Conservation (phyloP, 1,140 invertebrate species). For the Ephestia elutella region DNA sequence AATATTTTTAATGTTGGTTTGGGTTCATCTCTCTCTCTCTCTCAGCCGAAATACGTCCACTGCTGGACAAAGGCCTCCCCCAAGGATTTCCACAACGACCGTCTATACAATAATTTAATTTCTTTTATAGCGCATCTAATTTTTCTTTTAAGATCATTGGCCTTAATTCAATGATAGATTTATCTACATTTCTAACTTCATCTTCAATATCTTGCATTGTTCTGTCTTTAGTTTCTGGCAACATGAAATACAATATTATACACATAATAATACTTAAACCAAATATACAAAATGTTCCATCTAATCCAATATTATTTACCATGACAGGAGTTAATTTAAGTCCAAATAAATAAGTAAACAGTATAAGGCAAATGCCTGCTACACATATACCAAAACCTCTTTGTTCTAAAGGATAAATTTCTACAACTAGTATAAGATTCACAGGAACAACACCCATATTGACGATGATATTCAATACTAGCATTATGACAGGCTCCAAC, state of each 20-base stretch:
- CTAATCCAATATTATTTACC: conserved; percentile 26
- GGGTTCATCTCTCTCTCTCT: no score
- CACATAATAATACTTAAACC: conserved; percentile 22
- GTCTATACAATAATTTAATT: no score
- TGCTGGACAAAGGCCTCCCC: no score
- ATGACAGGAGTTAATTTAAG: conserved; percentile 37
- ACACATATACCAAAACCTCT: conserved; percentile 29
- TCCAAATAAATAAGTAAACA: conserved; percentile 21
- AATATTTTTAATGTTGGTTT: no score
- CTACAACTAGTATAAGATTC: conserved; percentile 32
- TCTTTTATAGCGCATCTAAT: background rate
- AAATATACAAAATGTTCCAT: conserved; percentile 35
- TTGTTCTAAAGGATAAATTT: conserved; percentile 42
- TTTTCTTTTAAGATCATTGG: background rate
- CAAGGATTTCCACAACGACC: no score
- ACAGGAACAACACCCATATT: conserved; percentile 37
- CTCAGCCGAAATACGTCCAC: no score
- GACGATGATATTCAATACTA: conserved; percentile 29
- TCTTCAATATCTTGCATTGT: conserved; percentile 47
- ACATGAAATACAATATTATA: conserved; percentile 30
- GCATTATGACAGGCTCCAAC: conserved; percentile 27
- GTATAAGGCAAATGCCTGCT: conserved; percentile 32
- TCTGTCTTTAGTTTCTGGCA: conserved; percentile 49
- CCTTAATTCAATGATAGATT: conserved; percentile 6
- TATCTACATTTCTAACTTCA: conserved; percentile 31